These are phyloP conservation scores for Elysia chlorotica DNA, from an alignment of 1,140 invertebrate species.

Conservation along the genomic window DNA sequence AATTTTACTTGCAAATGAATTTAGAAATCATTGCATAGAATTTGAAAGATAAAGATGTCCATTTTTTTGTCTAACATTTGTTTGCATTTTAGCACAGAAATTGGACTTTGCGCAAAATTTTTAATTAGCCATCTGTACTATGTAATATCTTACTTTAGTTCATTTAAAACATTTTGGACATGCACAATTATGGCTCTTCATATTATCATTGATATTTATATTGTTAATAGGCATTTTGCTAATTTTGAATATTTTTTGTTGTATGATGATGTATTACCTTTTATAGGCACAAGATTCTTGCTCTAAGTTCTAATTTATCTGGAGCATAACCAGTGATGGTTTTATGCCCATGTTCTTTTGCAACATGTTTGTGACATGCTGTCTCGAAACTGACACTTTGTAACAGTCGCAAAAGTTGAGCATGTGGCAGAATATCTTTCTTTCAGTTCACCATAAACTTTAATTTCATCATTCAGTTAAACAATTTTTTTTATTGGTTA, in stretches of 20 bases:
- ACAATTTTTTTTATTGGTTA: too few species aligned
- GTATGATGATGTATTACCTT: neutral
- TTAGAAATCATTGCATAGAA: too few species aligned
- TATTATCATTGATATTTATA: neutral
- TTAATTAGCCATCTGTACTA: neutral
- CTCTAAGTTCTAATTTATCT: neutral
- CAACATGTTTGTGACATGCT: neutral
- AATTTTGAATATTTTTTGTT: neutral
- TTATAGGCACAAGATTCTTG: neutral
- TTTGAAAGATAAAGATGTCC: too few species aligned
- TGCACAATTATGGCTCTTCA: neutral
- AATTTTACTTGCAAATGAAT: too few species aligned
- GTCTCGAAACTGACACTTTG: neutral
- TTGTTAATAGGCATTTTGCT: neutral
- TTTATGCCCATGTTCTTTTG: neutral
- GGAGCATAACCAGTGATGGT: neutral
- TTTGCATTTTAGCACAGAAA: too few species aligned
- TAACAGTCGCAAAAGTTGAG: too few species aligned
- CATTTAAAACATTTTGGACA: neutral
- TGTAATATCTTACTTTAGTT: neutral
- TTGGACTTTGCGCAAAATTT: neutral
- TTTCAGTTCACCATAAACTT: too few species aligned
- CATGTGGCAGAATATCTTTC: too few species aligned
- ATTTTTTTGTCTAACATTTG: too few species aligned
- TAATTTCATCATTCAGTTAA: too few species aligned